phyloP scores from a whole-genome alignment of 1,140 invertebrate genomes.

The Cydia splendana region DNA sequence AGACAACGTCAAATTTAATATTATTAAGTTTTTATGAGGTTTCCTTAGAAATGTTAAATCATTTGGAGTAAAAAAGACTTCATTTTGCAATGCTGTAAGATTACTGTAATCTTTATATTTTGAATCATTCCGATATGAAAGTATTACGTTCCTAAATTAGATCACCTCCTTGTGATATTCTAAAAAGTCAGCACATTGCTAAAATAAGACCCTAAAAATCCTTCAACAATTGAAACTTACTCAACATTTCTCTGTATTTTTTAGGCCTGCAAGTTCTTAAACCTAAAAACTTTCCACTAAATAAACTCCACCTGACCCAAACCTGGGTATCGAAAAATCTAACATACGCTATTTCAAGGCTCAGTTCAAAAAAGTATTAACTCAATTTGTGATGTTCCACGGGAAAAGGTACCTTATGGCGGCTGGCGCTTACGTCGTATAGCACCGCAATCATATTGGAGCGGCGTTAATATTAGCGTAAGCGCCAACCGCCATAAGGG shows the following conservation, averaged over 20 bases:
- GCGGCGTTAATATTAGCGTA: too few species aligned
- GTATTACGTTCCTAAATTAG: too few species aligned
- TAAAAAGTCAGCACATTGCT: background rate
- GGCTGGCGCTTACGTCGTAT: too few species aligned
- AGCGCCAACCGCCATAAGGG: too few species aligned
- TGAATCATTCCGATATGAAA: too few species aligned
- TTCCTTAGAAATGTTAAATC: background rate
- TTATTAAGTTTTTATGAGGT: background rate
- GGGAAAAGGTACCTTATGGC: too few species aligned
- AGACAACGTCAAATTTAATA: constrained; percentile 6
- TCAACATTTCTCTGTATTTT: background rate
- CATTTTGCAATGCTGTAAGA: too few species aligned
- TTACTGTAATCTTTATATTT: too few species aligned
- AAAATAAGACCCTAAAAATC: background rate
- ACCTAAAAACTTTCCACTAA: background rate
- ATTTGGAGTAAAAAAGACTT: background rate
- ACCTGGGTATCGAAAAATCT: background rate
- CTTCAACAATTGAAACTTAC: background rate
- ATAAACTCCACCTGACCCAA: constrained; percentile 3
- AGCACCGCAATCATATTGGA: too few species aligned
- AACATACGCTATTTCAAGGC: background rate
- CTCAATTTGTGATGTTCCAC: background rate
- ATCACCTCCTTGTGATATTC: too few species aligned
- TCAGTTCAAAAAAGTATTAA: background rate
- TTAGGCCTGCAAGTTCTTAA: background rate